These are phyloP conservation scores for Diogma glabrata DNA, from an alignment of 2,888 invertebrate species.

Conservation along the genomic window DNA sequence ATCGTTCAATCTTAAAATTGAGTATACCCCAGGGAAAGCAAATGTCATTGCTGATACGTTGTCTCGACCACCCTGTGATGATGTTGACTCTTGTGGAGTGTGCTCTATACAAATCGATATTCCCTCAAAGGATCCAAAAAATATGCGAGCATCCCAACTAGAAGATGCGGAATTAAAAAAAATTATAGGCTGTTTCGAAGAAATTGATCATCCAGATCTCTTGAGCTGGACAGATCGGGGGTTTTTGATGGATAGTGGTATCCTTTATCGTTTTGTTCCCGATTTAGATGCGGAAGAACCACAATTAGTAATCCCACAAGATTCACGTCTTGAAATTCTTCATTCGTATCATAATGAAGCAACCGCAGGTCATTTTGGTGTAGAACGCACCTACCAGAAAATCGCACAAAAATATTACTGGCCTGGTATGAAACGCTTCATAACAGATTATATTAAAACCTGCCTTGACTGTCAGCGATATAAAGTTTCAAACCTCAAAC, in stretches of 20 bases:
- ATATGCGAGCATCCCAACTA: too few relatives aligned
- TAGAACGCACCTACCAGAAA: too few relatives aligned
- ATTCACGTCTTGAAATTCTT: background rate
- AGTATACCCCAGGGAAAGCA: background rate
- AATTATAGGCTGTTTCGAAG: background rate
- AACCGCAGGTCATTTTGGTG: too few relatives aligned
- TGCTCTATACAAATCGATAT: background rate
- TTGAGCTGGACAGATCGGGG: background rate
- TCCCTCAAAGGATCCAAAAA: background rate
- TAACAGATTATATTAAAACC: too few relatives aligned
- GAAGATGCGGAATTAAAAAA: background rate
- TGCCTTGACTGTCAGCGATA: too few relatives aligned
- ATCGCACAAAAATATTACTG: too few relatives aligned
- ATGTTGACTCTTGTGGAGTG: background rate
- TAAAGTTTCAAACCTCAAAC: too few relatives aligned
- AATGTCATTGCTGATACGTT: background rate
- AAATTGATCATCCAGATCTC: background rate
- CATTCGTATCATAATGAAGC: background rate
- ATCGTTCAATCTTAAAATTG: background rate
- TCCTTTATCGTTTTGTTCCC: background rate
- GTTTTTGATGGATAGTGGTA: background rate
- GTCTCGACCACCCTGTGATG: background rate
- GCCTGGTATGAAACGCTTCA: too few relatives aligned
- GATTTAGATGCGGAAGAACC: background rate
- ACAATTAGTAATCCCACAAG: background rate